Percentiles rank a stretch among this genome's conserved stretches.
Conservation (phyloP, 1,140 invertebrate species). For the Drosophila kurseongensis region DNA sequence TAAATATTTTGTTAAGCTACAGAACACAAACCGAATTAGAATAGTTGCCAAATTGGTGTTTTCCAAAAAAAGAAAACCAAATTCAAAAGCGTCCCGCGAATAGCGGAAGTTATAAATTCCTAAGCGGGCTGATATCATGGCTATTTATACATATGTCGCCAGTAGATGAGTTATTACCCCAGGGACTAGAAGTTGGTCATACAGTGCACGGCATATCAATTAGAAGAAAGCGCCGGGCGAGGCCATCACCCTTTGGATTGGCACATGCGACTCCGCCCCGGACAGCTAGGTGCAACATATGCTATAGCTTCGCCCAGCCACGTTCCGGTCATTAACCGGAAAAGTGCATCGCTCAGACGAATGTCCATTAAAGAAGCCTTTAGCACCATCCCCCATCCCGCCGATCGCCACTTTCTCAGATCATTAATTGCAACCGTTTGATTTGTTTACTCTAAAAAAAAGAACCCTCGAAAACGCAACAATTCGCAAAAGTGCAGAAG, state of each 20-base stretch:
- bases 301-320: slow-evolving; percentile 21
- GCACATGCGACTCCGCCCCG: slow-evolving; percentile 29
- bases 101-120: slow-evolving; percentile 74
- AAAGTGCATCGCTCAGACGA: slow-evolving; percentile 57
- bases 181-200: slow-evolving; percentile 48
- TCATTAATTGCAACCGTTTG: slow-evolving; percentile 74
- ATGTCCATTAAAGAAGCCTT: slow-evolving; percentile 45
- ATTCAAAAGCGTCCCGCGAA: slow-evolving; percentile 26
- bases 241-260: slow-evolving; percentile 59
- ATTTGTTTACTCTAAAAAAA: slow-evolving; percentile 65
- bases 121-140: slow-evolving; percentile 68
- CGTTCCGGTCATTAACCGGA: slow-evolving; percentile 76
- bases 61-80: slow-evolving; percentile 47
- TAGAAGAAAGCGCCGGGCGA: slow-evolving; percentile 69
- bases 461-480: slow-evolving; percentile 3
- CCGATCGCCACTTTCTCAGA: slow-evolving; percentile 12
- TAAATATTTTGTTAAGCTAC: slow-evolving; percentile 66
- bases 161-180: slow-evolving; percentile 53
- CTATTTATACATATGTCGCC: slow-evolving; percentile 55
- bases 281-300: slow-evolving; percentile 54
- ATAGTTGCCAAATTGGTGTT: slow-evolving; percentile 62
- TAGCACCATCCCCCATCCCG: background rate
- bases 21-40: slow-evolving; percentile 30
- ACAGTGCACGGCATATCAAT: slow-evolving; percentile 66
- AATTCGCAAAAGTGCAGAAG: slow-evolving; percentile 27